Evolutionary conservation across 2,797 vertebrate genomes (phyloP), one percentile per base, ranked within the genome.

Genomic region (Helarctos malayanus): DNA sequence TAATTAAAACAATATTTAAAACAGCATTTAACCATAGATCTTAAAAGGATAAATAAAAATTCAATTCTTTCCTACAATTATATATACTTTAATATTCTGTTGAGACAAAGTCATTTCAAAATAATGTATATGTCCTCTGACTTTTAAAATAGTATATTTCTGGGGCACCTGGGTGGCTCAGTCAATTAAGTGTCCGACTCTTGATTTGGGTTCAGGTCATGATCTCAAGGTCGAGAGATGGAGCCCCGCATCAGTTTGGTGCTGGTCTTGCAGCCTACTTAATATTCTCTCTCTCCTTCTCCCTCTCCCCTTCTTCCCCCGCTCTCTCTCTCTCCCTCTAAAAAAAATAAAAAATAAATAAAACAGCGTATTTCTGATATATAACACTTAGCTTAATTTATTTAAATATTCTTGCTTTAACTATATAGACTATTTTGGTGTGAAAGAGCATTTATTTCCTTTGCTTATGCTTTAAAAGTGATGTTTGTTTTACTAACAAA

Each of bases 1-100:
- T 92, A 91, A 80, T 61, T 96, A 89, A 95, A 35, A 81, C n/a
- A 76, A 75, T 89, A 61, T 81, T 85, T 73, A 63, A 92, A 95
- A 83, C 5, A 81, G 3, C 49, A 75, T 65, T 90, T 27, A 97
- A 35, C 27, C 52, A 90, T 45, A 71, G 10, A 73, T 82, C 23
- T 89, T 89, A 63, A 93, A 93, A 75, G 59, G 16, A 47, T 59
- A 27, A 63, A 65, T 38, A 82, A 95, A 91, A 88, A 79, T 57
- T 86, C 29, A 52, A 12, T 54, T 81, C 6, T 79, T 93, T 82
- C 2, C 1, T 79, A 52, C 54, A 85, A 65, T 91, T 61, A 57
- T 16, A 85, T 71, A 11, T 84, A 63, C 49, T 59, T 91, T 79
- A 25, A 59, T 85, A 69, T 14, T 45, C 68, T 92, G 12, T 54